Evolutionary conservation across 1,140 invertebrate species (phyloP).

Genomic region (Apocrypta bakeri): DNA sequence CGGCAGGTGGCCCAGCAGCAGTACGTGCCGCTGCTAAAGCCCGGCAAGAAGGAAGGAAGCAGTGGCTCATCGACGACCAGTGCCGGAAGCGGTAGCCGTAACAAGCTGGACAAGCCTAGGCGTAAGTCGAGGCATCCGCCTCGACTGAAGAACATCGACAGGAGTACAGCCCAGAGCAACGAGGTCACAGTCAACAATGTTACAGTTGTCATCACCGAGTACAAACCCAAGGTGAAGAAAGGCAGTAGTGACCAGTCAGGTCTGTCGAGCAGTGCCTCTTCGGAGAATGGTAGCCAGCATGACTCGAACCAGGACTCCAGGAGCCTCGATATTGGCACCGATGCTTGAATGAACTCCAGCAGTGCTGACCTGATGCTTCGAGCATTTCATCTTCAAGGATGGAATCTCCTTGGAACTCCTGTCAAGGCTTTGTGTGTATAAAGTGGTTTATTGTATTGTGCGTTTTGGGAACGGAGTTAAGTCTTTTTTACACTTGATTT

Average conservation of each 20-base stretch:
- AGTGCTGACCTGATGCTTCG: background rate
- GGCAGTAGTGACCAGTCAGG: constrained; percentile 74
- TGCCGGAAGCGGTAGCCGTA: constrained; percentile 60
- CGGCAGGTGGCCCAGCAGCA: constrained; percentile 77
- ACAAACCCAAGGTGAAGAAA: constrained; percentile 87
- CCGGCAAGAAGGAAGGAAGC: constrained; percentile 77
- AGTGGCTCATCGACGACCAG: constrained; percentile 77
- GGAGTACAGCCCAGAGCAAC: constrained; percentile 90
- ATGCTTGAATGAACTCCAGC: constrained; percentile 53
- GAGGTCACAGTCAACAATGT: constrained; percentile 97
- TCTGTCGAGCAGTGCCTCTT: constrained; percentile 76
- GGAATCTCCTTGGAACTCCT: constrained; percentile 3
- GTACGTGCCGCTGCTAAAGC: constrained; percentile 81
- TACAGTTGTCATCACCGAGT: constrained; percentile 97
- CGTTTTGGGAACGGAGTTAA: constrained; percentile 20
- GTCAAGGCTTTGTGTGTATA: constrained; percentile 25
- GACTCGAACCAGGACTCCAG: constrained; percentile 79
- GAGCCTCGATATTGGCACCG: constrained; percentile 74
- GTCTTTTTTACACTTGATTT: background rate
- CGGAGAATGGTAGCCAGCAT: constrained; percentile 78
- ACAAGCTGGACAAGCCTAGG: constrained; percentile 70
- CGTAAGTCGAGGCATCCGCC: constrained; percentile 79
- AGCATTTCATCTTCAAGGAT: no score
- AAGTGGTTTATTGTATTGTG: constrained; percentile 8
- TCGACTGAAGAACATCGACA: constrained; percentile 91